phyloP scores from a whole-genome alignment of 2,113 vertebrate genomes.

The Aptenodytes forsteri region DNA sequence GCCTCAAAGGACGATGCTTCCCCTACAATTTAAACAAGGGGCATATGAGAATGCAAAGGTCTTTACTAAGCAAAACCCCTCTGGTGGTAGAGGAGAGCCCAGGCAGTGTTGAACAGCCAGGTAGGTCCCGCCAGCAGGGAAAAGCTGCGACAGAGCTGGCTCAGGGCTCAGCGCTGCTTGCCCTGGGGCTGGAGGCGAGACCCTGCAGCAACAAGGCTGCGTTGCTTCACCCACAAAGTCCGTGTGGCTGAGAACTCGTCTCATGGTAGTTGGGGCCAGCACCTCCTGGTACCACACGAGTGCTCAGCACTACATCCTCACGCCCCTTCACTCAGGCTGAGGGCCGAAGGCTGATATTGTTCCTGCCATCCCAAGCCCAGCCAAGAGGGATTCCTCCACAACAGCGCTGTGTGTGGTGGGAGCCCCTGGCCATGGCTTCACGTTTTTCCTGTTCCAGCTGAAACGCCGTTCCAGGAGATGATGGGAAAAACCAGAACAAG shows the following conservation, averaged over 20 bases:
- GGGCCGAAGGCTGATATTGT: background rate
- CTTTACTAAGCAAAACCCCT: background rate
- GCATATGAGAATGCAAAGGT: background rate
- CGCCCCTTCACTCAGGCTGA: background rate
- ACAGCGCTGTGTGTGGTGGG: background rate
- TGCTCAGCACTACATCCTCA: accelerated
- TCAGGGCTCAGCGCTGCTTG: background rate
- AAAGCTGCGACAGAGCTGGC: background rate
- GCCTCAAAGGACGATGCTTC: background rate
- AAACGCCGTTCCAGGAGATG: background rate
- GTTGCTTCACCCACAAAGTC: background rate
- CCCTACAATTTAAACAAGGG: background rate
- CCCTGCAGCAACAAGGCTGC: accelerated
- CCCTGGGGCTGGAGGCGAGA: accelerated
- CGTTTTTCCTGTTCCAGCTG: background rate
- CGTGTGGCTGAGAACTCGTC: background rate
- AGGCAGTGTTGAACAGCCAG: accelerated
- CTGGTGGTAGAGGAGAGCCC: background rate
- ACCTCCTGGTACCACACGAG: background rate
- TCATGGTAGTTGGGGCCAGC: background rate
- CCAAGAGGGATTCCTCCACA: background rate
- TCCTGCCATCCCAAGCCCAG: background rate
- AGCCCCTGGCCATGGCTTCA: background rate
- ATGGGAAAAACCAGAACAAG: background rate
- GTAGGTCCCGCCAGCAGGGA: background rate